Conservation (phyloP, 2,113 vertebrate species). For the Mionectes macconnelli region DNA sequence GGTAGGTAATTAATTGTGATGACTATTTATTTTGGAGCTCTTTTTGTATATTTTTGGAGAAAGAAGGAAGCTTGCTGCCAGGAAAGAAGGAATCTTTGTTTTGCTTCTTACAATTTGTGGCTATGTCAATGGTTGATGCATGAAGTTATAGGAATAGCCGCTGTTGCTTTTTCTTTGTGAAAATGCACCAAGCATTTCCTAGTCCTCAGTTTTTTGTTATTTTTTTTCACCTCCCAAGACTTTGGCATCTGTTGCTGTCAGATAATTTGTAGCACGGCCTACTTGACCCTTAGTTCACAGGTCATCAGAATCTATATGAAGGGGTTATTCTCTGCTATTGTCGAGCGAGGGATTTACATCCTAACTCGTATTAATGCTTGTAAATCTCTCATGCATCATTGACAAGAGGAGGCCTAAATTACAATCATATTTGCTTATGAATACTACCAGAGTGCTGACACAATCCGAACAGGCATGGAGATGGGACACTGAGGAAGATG, state of each 20-base stretch:
- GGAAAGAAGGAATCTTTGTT: conserved; percentile 41
- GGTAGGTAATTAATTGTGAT: conserved; percentile 48
- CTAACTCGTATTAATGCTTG: conserved; percentile 66
- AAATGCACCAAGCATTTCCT: neutral
- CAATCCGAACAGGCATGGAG: neutral
- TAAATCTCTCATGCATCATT: conserved; percentile 66
- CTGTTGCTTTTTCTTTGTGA: neutral
- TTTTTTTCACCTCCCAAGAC: neutral
- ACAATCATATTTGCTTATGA: conserved; percentile 65
- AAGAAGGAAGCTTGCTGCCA: conserved; percentile 13
- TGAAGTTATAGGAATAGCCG: conserved; percentile 21
- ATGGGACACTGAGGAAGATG: neutral
- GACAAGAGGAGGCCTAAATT: conserved; percentile 56
- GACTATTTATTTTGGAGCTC: conserved; percentile 54
- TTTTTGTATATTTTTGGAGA: conserved; percentile 10
- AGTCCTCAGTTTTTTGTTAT: neutral
- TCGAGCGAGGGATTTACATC: conserved; percentile 62
- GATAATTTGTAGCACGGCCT: conserved; percentile 45
- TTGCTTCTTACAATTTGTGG: conserved; percentile 28
- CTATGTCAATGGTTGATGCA: neutral
- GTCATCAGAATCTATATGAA: conserved; percentile 66
- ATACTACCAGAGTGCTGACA: neutral
- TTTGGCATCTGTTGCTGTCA: conserved; percentile 58
- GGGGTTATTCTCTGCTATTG: conserved; percentile 66
- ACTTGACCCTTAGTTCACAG: conserved; percentile 72